These are phyloP conservation scores for Cryptoblepharus egeriae DNA, from an alignment of 2,797 vertebrate genomes.

Conservation along the genomic window DNA sequence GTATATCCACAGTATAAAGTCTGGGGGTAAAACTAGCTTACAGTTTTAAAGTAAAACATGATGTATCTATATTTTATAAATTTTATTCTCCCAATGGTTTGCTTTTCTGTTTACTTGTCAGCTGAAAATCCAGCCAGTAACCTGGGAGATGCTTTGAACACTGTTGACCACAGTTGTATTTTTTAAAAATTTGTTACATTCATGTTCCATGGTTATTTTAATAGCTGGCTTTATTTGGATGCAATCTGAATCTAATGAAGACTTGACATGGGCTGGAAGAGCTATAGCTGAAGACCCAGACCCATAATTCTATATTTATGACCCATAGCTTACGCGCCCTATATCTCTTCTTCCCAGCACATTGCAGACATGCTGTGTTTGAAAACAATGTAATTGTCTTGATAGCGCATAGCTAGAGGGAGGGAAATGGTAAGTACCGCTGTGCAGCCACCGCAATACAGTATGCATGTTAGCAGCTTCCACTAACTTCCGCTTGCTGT, in stretches of 20 bases:
- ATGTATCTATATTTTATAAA: too few relatives aligned
- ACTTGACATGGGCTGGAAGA: background rate
- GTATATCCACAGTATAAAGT: too few relatives aligned
- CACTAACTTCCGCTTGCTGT: too few relatives aligned
- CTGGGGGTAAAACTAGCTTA: too few relatives aligned
- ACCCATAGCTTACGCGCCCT: background rate
- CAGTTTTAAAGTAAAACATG: too few relatives aligned
- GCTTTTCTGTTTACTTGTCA: too few relatives aligned
- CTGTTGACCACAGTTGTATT: background rate
- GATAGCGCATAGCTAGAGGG: too few relatives aligned
- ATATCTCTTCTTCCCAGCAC: background rate
- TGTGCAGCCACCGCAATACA: too few relatives aligned
- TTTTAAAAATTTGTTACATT: background rate
- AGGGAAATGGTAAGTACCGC: too few relatives aligned
- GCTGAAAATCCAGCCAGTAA: background rate
- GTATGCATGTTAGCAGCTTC: too few relatives aligned
- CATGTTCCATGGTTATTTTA: background rate
- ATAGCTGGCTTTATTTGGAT: background rate
- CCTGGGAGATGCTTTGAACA: background rate
- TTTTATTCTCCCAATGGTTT: too few relatives aligned
- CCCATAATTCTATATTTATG: background rate
- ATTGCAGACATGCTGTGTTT: background rate
- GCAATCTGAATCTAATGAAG: background rate
- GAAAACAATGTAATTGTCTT: background rate
- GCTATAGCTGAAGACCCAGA: background rate